These are phyloP conservation scores for Heteromurus nitidus DNA, from an alignment of 2,888 invertebrate species.

Conservation along the genomic window DNA sequence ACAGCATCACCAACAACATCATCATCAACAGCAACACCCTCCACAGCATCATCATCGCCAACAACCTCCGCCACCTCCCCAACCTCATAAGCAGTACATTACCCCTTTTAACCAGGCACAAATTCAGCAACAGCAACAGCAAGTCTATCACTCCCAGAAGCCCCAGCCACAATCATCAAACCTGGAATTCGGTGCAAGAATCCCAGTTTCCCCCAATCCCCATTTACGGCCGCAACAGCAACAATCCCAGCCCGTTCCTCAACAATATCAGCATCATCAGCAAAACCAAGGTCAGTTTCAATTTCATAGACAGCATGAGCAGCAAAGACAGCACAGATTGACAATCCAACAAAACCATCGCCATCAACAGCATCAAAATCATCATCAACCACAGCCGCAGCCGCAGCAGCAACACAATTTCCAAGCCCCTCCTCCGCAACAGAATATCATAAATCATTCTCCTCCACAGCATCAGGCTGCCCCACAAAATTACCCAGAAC, in stretches of 20 bases:
- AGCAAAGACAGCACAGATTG: slow-evolving; percentile 37
- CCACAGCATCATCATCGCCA: slow-evolving; percentile 30
- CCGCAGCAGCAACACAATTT: not conserved
- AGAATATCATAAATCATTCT: no score
- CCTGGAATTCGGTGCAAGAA: slow-evolving; percentile 59
- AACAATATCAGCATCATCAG: slow-evolving; percentile 37
- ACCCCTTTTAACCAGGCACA: slow-evolving; percentile 26
- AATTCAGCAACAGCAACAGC: slow-evolving; percentile 32
- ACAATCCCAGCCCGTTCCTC: slow-evolving; percentile 12
- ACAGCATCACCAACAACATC: not conserved
- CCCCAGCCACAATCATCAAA: slow-evolving; percentile 9
- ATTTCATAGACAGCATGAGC: slow-evolving; percentile 46
- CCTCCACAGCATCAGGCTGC: slow-evolving; percentile 39
- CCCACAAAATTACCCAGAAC: slow-evolving; percentile 23
- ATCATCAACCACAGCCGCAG: slow-evolving; percentile 21
- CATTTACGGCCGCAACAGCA: slow-evolving; percentile 11
- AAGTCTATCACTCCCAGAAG: slow-evolving; percentile 44
- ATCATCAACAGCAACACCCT: slow-evolving; percentile 20
- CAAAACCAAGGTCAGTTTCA: slow-evolving; percentile 36
- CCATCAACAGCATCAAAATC: slow-evolving; percentile 12
- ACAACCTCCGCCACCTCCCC: not conserved
- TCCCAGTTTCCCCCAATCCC: slow-evolving; percentile 47
- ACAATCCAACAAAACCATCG: slow-evolving; percentile 7
- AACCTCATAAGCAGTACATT: not conserved
- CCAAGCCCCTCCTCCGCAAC: no score